Evolutionary conservation across 2,888 invertebrate genomes (phyloP), one percentile per base, ranked within the genome.

Genomic region (Eristalis intricaria): DNA sequence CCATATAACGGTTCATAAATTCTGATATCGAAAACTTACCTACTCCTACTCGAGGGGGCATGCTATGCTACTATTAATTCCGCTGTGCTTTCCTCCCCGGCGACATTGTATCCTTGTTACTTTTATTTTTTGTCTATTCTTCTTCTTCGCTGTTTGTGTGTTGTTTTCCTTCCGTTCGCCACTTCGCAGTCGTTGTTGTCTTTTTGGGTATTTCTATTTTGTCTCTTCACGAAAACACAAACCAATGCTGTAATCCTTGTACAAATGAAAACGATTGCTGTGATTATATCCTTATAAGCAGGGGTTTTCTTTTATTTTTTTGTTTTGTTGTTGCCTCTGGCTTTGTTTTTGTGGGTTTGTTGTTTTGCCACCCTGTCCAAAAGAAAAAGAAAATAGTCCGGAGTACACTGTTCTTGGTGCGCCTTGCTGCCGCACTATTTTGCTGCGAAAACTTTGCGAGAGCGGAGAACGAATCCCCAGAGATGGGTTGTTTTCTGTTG

Each of bases 71-170:
- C 87, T 87, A 75, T 84, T 76, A 87, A 80, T 83, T 84, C 78
- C 74, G 74, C 70, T 86, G 78, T 86, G 86, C 86, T 82, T 82
- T 82, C 56, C 82, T 82, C 70, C 74, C 73, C 74, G 82, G 78
- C 86, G 86, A 86, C 82, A 86, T 86, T 78, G 70, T 82, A 82
- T 86, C 86, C 86, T 86, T 86, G 78, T 86, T 82, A 74, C 60
- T 78, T 78, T 73, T 83, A 78, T 70, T 82, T 32, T 78, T 29
- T 22, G 11, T 60, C 13, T 60, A 23, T 60, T 60, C 26, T 79
- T 15, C 43, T 43, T 19, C 19, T 43, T 43, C 43, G n/a, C n/a
- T 50, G 1, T 19, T 19, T 19, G 1, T 19, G 50, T 19, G 50
- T 50, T 78, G 64, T 82, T 78, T 86, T 74, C 70, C 66, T 78